Evolutionary conservation across 2,888 invertebrate species (phyloP).

Genomic region (Diplazon laetatorius): DNA sequence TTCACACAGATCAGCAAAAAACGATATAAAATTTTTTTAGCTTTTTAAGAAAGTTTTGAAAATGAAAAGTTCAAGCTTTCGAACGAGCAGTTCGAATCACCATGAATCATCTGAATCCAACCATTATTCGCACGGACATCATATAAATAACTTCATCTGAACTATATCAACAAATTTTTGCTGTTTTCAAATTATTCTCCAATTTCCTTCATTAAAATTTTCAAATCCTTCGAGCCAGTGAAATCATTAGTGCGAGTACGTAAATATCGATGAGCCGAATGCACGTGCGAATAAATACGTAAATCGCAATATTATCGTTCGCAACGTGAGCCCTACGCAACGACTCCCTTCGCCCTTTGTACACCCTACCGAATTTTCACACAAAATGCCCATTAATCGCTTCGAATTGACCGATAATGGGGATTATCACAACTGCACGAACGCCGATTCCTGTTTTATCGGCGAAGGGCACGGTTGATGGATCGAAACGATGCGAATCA

Average conservation of each 20-base stretch:
- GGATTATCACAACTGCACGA: slow-evolving; percentile 39
- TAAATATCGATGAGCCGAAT: slow-evolving; percentile 4
- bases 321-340: slow-evolving; percentile 20
- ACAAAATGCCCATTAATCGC: slow-evolving; percentile 30
- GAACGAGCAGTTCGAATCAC: too few species aligned
- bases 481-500: slow-evolving; percentile 47
- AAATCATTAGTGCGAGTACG: background rate
- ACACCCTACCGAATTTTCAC: slow-evolving; percentile 26
- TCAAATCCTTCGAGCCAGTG: background rate
- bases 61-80: too few species aligned
- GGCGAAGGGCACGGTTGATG: slow-evolving; percentile 50
- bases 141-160: too few species aligned
- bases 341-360: slow-evolving; percentile 27
- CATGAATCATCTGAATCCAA: too few species aligned
- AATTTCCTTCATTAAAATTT: background rate
- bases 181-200: too few species aligned
- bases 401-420: slow-evolving; percentile 36
- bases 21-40: too few species aligned
- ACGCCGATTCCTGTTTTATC: slow-evolving; percentile 23
- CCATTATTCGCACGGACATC: too few species aligned
- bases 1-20: too few species aligned
- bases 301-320: slow-evolving; percentile 33
- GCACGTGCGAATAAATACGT: background rate
- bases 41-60: too few species aligned
- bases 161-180: too few species aligned